These are phyloP conservation scores for Leptinotarsa texana DNA, from an alignment of 1,140 invertebrate genomes.

Conservation along the genomic window DNA sequence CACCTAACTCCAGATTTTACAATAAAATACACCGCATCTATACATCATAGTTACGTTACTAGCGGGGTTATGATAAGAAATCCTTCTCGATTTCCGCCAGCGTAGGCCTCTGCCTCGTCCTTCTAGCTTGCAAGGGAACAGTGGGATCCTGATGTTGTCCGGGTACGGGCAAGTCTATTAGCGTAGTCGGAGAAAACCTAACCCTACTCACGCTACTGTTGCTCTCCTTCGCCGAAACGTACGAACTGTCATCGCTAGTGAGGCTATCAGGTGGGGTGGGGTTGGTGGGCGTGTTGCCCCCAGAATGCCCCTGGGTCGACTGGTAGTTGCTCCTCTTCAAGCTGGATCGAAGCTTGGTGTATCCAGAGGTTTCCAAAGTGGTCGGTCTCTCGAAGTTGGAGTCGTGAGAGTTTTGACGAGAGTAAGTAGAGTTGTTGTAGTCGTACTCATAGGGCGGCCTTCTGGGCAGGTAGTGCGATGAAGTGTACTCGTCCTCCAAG, in stretches of 20 bases:
- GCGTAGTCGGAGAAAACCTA: constrained; percentile 77
- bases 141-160: constrained; percentile 68
- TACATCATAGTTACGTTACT: not conserved
- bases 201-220: constrained; percentile 70
- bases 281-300: constrained; percentile 78
- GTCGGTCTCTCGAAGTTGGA: constrained; percentile 69
- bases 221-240: constrained; percentile 79
- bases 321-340: constrained; percentile 72
- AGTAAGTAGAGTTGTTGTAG: constrained; percentile 49
- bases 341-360: constrained; percentile 72
- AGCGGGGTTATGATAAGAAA: constrained; percentile 60
- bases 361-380: constrained; percentile 66
- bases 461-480: constrained; percentile 54
- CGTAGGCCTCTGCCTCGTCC: constrained; percentile 59
- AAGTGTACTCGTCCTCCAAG: constrained; percentile 67
- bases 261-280: constrained; percentile 82
- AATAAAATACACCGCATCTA: constrained; percentile 2
- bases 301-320: constrained; percentile 65
- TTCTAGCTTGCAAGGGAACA: constrained; percentile 63
- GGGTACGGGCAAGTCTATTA: constrained; percentile 59
- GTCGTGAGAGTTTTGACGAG: constrained; percentile 64
- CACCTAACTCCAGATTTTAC: constrained; percentile 16
- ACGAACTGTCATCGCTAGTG: constrained; percentile 82
- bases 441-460: constrained; percentile 57
- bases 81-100: constrained; percentile 63